phyloP scores from a whole-genome alignment of 2,797 vertebrate genomes.

The Sarcophilus harrisii region DNA sequence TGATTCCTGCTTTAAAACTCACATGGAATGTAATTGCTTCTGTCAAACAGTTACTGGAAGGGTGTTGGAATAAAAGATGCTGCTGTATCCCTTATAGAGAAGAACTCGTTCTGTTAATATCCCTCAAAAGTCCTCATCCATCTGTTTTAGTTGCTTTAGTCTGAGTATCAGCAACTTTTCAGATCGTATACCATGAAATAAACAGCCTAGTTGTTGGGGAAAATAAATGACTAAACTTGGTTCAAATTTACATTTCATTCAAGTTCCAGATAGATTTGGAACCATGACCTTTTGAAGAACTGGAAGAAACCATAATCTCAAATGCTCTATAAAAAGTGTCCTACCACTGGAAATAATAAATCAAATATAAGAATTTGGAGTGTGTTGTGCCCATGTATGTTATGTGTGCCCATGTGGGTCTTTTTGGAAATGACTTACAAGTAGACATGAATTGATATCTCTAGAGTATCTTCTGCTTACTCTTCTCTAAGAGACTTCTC shows the following conservation, averaged over 20 bases:
- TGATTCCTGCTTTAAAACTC: conserved; percentile 21
- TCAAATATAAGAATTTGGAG: background rate
- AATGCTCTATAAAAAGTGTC: background rate
- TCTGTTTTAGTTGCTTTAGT: background rate
- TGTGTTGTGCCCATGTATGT: background rate
- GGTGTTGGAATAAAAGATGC: conserved; percentile 28
- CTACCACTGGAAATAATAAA: background rate
- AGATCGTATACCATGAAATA: background rate
- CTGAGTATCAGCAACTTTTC: background rate
- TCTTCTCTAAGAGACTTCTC: background rate
- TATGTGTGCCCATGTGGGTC: background rate
- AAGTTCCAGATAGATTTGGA: background rate
- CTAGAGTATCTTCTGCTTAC: background rate
- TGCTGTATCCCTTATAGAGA: fast-evolving
- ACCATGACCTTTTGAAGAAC: background rate
- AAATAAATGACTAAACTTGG: background rate
- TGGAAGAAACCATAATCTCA: background rate
- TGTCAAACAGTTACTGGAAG: conserved; percentile 3
- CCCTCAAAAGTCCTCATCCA: background rate
- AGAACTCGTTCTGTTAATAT: background rate
- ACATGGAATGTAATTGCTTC: background rate
- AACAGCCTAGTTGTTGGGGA: background rate
- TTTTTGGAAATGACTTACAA: background rate
- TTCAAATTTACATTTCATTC: background rate
- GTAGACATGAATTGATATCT: background rate